Base-by-base conservation (phyloP, 92 coral and sea anemone genomes). In the Galaxea fascicularis region DNA sequence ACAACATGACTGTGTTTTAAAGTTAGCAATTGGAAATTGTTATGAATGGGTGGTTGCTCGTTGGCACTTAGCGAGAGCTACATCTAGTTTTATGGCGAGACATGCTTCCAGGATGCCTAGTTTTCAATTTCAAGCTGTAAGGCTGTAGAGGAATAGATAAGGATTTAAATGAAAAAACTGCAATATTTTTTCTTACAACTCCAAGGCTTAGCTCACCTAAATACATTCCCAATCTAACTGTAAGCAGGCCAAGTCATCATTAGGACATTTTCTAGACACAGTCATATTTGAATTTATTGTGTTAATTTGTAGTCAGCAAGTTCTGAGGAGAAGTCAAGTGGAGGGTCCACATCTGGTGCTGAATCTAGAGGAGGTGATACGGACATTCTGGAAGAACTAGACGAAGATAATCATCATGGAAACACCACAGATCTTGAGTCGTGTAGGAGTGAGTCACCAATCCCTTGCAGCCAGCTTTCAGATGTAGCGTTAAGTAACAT, bases 311-410 rank as follows among this genome's bases (percentile, higher is more conserved):
- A 74, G 72, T 60, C 82, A 84, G 70, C 78, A 73, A 73, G 78
- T 73, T 73, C 82, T 74, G 88, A 74, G 82, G 79, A 84, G 77
- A 83, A 65, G 59, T 73, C 82, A 84, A 84, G 88, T 84, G 82
- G 79, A 84, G 81, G 78, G 78, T 73, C 82, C 79, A 60, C 79
- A 62, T 84, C 82, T 59, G 62, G 82, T 62, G 73, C 73, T 59
- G 82, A 84, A 84, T 73, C 80, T 84, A 82, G 73, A 71, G 88
- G 75, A 71, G 88, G 82, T 84, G 88, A 84, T 76, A 74, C 82
- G 16, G 82, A 84, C 79, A 84, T 74, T 72, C 79, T 84, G 63
- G 88, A 84, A 60, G 88, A 84, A 60, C 29, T 22, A 74, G 82
- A 83, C 31, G 81, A 71, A 29, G 81, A 74, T 60, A 64, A 73